phyloP scores from a whole-genome alignment of 2,113 vertebrate species.

The Jacana jacana region DNA sequence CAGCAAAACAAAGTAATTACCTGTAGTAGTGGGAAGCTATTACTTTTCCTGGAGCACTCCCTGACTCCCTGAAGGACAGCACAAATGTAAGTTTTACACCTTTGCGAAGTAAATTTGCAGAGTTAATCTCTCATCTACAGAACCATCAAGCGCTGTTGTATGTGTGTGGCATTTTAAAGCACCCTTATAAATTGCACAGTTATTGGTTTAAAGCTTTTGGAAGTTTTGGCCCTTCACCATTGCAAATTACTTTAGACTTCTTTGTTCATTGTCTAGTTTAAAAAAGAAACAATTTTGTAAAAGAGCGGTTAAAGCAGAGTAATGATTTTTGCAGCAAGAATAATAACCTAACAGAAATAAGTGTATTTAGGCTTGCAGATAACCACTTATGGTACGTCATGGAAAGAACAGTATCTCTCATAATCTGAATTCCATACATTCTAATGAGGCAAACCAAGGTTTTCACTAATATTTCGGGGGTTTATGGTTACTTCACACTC shows the following conservation, averaged over 20 bases:
- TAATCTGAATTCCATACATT: background rate
- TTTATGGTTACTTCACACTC: background rate
- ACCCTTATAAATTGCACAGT: background rate
- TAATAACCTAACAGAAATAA: background rate
- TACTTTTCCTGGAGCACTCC: conserved; percentile 61
- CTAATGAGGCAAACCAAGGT: background rate
- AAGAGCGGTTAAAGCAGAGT: background rate
- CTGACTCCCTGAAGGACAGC: conserved; percentile 57
- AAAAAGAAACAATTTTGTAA: background rate
- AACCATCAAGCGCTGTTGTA: background rate
- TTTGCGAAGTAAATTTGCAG: background rate
- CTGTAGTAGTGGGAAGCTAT: conserved; percentile 57
- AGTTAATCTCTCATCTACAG: background rate
- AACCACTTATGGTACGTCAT: background rate
- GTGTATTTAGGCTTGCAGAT: background rate
- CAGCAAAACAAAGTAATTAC: conserved; percentile 49
- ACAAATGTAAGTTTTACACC: background rate
- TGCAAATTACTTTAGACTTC: background rate
- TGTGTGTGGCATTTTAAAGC: background rate
- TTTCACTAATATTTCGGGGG: background rate
- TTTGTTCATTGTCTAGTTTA: background rate
- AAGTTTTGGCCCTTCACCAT: background rate
- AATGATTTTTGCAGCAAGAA: background rate
- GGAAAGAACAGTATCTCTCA: background rate
- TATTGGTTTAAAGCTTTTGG: background rate